These are phyloP conservation scores for Gonatopus flavifemur DNA, from an alignment of 1,140 invertebrate species.

Conservation along the genomic window DNA sequence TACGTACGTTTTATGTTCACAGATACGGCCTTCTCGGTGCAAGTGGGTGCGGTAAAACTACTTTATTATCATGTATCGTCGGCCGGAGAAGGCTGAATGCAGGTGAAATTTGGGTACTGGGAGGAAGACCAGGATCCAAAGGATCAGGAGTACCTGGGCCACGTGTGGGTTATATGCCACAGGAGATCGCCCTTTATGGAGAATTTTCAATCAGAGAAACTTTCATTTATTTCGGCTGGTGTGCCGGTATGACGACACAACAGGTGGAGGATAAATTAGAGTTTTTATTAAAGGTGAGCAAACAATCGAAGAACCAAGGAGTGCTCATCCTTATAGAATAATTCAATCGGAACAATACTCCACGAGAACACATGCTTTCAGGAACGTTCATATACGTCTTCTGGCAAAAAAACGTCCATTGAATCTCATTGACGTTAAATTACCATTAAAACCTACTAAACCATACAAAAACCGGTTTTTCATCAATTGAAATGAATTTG, in stretches of 20 bases:
- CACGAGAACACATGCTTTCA: not conserved
- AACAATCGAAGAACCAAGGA: too few species aligned
- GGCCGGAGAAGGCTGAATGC: conserved; percentile 74
- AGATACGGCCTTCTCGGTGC: conserved; percentile 83
- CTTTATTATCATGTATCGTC: conserved; percentile 81
- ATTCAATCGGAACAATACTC: not conserved
- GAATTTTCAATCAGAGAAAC: conserved; percentile 91
- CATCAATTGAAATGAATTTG: too few species aligned
- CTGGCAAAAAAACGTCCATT: too few species aligned
- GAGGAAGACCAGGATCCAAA: conserved; percentile 78
- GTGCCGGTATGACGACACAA: conserved; percentile 75
- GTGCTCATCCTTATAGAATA: not conserved
- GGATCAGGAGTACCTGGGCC: conserved; percentile 71
- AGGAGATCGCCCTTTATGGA: conserved; percentile 89
- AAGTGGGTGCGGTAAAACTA: conserved; percentile 84
- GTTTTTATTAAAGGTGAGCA: conserved; percentile 75
- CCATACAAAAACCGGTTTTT: too few species aligned
- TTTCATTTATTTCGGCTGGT: conserved; percentile 87
- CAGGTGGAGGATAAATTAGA: conserved; percentile 76
- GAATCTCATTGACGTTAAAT: too few species aligned
- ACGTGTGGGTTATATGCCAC: conserved; percentile 66
- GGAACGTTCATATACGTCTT: not conserved
- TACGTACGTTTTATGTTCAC: conserved; percentile 5
- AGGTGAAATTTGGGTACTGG: conserved; percentile 81
- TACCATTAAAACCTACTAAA: too few species aligned